phyloP scores from a whole-genome alignment of 2,888 invertebrate species.

The Platycheirus rosarum region DNA sequence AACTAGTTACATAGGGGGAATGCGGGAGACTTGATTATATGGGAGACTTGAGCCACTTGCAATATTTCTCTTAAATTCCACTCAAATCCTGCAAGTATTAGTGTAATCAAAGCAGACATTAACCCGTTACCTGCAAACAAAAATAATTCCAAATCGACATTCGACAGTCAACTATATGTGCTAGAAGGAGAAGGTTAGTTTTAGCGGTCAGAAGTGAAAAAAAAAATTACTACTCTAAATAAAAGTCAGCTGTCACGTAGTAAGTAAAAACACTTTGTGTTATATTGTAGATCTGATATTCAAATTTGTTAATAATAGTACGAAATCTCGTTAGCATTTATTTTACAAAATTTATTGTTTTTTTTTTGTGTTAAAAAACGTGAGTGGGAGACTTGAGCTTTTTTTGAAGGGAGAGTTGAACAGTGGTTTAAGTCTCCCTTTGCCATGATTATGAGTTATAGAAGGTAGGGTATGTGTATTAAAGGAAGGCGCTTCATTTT shows the following conservation, averaged over 20 bases:
- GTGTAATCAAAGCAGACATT: not conserved
- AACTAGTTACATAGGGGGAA: not conserved
- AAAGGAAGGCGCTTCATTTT: not conserved
- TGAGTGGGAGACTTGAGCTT: not conserved
- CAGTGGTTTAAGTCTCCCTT: conserved; percentile 1
- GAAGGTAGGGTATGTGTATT: not conserved
- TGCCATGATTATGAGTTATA: not conserved
- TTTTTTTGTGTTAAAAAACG: not conserved
- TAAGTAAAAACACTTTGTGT: not conserved
- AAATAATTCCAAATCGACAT: not conserved
- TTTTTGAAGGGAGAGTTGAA: not conserved
- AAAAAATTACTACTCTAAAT: not conserved
- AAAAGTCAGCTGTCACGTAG: not conserved
- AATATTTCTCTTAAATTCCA: conserved; percentile 3
- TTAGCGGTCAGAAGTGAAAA: not conserved
- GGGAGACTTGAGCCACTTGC: conserved; percentile 7
- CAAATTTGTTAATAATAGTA: not conserved
- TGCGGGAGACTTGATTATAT: conserved; percentile 7
- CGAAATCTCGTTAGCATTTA: not conserved
- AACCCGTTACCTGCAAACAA: not conserved
- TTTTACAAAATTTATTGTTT: not conserved
- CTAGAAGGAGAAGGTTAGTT: not conserved
- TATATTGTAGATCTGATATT: not conserved
- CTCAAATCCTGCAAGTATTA: not conserved
- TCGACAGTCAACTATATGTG: not conserved